Percentiles rank a stretch among this genome's conserved stretches.
Evolutionary conservation across 2,113 vertebrate genomes (phyloP).

Genomic region (Rhinopomastus cyanomelas): DNA sequence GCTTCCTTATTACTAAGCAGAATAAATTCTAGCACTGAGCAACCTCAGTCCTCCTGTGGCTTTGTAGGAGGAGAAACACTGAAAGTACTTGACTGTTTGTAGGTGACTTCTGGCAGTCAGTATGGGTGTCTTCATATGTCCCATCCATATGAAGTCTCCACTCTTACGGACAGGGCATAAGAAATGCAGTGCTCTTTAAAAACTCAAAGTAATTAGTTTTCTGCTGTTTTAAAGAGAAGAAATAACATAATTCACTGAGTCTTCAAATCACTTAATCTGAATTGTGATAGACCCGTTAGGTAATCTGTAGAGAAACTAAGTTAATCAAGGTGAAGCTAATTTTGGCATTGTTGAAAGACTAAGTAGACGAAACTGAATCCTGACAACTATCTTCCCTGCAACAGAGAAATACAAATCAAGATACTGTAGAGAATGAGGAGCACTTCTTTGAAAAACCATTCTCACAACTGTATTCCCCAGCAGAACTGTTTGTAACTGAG

Average conservation of each 20-base stretch:
- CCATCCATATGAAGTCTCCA: too few relatives aligned
- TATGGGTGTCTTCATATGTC: too few relatives aligned
- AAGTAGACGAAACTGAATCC: neutral
- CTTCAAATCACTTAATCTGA: neutral
- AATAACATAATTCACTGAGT: too few relatives aligned
- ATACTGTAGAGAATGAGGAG: neutral
- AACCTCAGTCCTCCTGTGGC: neutral
- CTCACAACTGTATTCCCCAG: neutral
- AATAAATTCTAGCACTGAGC: neutral
- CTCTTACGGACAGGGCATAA: neutral
- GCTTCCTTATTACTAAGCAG: neutral
- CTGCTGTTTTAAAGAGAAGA: neutral
- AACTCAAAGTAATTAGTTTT: neutral
- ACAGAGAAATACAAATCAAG: neutral
- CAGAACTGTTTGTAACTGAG: neutral
- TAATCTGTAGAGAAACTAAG: neutral
- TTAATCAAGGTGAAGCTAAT: constrained; percentile 47
- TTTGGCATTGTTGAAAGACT: constrained; percentile 12
- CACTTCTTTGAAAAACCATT: neutral
- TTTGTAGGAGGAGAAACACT: neutral
- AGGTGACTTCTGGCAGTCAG: neutral
- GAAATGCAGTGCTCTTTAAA: neutral
- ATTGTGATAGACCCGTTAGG: neutral
- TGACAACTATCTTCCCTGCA: neutral
- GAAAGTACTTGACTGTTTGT: neutral